Percentiles rank a stretch among this genome's conserved stretches.
Conservation (phyloP, 2,113 vertebrate genomes). For the Pseudonaja textilis region DNA sequence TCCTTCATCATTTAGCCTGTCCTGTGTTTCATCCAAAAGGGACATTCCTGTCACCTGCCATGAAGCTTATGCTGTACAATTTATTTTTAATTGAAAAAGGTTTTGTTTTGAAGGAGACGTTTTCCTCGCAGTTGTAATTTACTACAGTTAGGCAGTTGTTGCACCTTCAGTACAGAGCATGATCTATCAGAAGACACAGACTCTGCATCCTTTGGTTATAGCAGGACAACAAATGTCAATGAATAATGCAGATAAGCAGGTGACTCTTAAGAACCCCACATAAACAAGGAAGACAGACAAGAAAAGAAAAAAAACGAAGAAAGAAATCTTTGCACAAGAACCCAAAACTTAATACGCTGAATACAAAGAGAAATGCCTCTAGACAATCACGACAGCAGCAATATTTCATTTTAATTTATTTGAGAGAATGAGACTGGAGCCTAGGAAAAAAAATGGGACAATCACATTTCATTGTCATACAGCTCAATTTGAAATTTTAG, state of each 20-base stretch:
- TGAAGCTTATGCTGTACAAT: not conserved
- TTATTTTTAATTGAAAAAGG: not conserved
- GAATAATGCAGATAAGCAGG: not conserved
- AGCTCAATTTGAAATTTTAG: not conserved
- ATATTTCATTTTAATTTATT: slow-evolving; percentile 40
- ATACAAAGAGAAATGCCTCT: not conserved
- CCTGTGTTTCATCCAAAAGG: not conserved
- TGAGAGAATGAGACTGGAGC: not conserved
- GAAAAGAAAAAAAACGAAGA: not conserved
- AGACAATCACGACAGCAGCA: not conserved
- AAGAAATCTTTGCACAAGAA: not conserved
- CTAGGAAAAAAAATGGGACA: not conserved
- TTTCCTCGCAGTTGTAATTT: not conserved
- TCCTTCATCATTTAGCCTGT: not conserved
- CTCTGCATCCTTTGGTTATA: not conserved
- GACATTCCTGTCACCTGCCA: not conserved
- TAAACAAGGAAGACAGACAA: not conserved
- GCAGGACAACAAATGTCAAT: not conserved
- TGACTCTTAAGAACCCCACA: not conserved
- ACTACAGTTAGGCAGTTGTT: not conserved
- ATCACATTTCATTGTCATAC: slow-evolving; percentile 5
- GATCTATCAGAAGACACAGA: not conserved
- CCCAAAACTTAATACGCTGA: not conserved
- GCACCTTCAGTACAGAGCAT: not conserved
- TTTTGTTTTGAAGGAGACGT: not conserved